Evolutionary conservation across 1,140 invertebrate genomes (phyloP).

Genomic region (Lordiphosa stackelbergi): DNA sequence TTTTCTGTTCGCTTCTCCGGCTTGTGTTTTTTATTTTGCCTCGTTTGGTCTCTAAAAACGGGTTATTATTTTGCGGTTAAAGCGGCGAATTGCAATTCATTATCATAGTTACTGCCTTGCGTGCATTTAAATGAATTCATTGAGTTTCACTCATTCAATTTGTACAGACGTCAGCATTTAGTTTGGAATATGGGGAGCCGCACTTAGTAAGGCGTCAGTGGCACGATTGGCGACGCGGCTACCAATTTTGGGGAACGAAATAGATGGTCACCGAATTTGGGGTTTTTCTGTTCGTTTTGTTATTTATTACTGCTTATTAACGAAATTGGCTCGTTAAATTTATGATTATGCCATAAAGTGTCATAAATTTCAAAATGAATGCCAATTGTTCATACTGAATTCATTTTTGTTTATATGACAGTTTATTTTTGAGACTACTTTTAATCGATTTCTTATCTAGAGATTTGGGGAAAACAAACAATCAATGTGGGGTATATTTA

Average conservation of each 20-base stretch:
- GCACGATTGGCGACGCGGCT: conserved; percentile 32
- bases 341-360: conserved; percentile 42
- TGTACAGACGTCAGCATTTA: conserved; percentile 58
- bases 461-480: neutral
- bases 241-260: conserved; percentile 35
- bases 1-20: neutral
- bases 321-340: conserved; percentile 65
- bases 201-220: conserved; percentile 33
- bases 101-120: conserved; percentile 66
- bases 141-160: conserved; percentile 67
- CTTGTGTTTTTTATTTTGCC: conserved; percentile 9
- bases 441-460: conserved; percentile 61
- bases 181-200: conserved; percentile 26
- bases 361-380: conserved; percentile 61
- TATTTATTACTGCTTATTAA: conserved; percentile 68
- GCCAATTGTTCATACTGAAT: conserved; percentile 28
- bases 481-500: no score
- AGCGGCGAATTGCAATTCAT: conserved; percentile 67
- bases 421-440: conserved; percentile 38
- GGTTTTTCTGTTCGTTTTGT: conserved; percentile 4
- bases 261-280: conserved; percentile 41
- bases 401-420: conserved; percentile 6
- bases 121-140: conserved; percentile 74
- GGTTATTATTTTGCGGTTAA: conserved; percentile 70
- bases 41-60: conserved; percentile 45